These are phyloP conservation scores for Chrysaora quinquecirrha DNA, from an alignment of 30 jellyfish, hydroid and myxozoan genomes.

Conservation along the genomic window DNA sequence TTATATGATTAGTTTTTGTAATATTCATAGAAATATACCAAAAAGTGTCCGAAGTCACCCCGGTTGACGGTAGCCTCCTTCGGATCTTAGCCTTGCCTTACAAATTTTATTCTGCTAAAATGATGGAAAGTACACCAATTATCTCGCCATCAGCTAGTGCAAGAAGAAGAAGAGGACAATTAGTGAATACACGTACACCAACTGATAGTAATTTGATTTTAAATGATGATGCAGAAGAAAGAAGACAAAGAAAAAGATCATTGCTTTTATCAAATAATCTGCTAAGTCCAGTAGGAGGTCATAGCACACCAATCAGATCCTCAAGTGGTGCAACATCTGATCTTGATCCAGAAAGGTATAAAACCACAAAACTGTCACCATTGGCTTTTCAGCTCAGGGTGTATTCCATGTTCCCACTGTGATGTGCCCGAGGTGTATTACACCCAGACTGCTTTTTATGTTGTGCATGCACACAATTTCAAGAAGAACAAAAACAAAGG, in stretches of 20 bases:
- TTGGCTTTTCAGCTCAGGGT: background rate
- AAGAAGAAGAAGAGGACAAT: slow-evolving; percentile 47
- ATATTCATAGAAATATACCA: too few species aligned
- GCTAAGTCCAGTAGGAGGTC: slow-evolving; percentile 89
- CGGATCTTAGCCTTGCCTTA: too few species aligned
- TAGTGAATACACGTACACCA: slow-evolving; percentile 51
- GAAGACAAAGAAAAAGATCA: slow-evolving; percentile 82
- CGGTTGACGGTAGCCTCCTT: too few species aligned
- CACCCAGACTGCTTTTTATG: background rate
- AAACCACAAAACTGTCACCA: background rate
- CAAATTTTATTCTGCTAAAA: background rate
- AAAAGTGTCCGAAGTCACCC: too few species aligned
- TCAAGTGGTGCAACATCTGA: slow-evolving; percentile 12
- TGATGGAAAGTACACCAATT: background rate
- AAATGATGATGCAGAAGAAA: slow-evolving; percentile 91
- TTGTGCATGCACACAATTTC: background rate
- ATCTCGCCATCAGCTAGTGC: background rate
- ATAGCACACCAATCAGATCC: slow-evolving; percentile 59
- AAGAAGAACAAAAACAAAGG: background rate
- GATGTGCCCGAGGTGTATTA: background rate
- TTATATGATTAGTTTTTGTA: too few species aligned
- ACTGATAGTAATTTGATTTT: slow-evolving; percentile 26
- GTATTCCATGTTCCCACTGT: background rate
- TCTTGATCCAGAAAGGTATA: slow-evolving; percentile 33
- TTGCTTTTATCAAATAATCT: slow-evolving; percentile 65